These are phyloP conservation scores for Salvator merianae DNA, from an alignment of 2,113 vertebrate species.

Conservation along the genomic window DNA sequence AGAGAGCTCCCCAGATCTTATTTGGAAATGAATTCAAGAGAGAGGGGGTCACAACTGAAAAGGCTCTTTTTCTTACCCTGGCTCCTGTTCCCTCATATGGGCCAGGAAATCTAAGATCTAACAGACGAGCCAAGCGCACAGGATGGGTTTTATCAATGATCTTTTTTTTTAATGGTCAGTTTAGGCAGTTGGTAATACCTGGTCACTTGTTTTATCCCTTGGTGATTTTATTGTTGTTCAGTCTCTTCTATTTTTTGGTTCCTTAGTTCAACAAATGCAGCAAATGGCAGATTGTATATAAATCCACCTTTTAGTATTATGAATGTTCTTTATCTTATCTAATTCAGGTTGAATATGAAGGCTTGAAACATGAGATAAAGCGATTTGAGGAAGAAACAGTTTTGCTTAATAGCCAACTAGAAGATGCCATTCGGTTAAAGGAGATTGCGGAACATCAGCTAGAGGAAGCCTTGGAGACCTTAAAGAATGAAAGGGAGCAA, in stretches of 20 bases:
- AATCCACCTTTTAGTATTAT: slow-evolving; percentile 77
- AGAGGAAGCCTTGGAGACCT: slow-evolving; percentile 92
- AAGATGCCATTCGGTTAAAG: slow-evolving; percentile 93
- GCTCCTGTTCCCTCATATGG: too few relatives aligned
- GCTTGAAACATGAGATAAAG: slow-evolving; percentile 98
- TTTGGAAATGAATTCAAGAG: too few relatives aligned
- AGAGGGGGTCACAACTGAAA: too few relatives aligned
- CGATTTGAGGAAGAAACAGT: slow-evolving; percentile 95
- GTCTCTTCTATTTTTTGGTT: not conserved
- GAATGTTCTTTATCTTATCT: slow-evolving; percentile 76
- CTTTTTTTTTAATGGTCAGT: not conserved
- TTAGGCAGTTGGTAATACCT: not conserved
- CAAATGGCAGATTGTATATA: slow-evolving; percentile 64
- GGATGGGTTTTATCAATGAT: too few relatives aligned
- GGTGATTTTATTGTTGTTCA: not conserved
- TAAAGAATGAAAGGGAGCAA: slow-evolving; percentile 95
- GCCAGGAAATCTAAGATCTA: too few relatives aligned
- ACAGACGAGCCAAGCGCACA: too few relatives aligned
- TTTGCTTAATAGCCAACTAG: slow-evolving; percentile 95
- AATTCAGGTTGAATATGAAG: slow-evolving; percentile 96
- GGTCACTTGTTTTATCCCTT: not conserved
- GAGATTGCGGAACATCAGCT: slow-evolving; percentile 94
- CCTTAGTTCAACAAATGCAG: slow-evolving; percentile 12
- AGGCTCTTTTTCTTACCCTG: too few relatives aligned
- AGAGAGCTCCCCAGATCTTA: not conserved